phyloP scores from a whole-genome alignment of 2,888 invertebrate species.

The Pyralis farinalis region DNA sequence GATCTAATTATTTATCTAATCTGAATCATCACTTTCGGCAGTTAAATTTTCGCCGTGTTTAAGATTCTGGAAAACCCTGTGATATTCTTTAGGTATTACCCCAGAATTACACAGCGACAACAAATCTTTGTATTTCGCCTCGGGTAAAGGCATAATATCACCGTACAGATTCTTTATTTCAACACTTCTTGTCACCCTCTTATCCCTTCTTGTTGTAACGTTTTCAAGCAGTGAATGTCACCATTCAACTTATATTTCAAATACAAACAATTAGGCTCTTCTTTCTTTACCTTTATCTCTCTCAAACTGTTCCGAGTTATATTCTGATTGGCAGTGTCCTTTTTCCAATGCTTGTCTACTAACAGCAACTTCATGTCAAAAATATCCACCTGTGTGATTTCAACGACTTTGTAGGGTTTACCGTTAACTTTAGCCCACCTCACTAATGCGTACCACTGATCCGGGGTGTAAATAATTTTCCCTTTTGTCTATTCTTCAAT shows the following conservation, averaged over 20 bases:
- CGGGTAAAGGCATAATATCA: slow-evolving; percentile 9
- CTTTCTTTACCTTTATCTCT: slow-evolving; percentile 4
- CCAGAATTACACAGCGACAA: slow-evolving; percentile 9
- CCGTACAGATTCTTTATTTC: slow-evolving; percentile 8
- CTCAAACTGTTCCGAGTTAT: slow-evolving; percentile 2
- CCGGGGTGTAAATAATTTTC: slow-evolving; percentile 6
- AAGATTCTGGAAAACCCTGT: slow-evolving; percentile 11
- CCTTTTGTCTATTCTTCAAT: slow-evolving; percentile 9
- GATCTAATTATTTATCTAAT: background rate
- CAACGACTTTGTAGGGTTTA: background rate
- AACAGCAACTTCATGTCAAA: slow-evolving; percentile 1
- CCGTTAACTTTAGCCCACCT: slow-evolving; percentile 8
- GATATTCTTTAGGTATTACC: slow-evolving; percentile 11
- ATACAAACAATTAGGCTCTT: slow-evolving; percentile 2
- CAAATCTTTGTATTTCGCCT: slow-evolving; percentile 12
- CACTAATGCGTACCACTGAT: slow-evolving; percentile 9
- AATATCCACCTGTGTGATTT: background rate
- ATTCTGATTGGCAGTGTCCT: slow-evolving; percentile 1
- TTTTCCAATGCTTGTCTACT: slow-evolving; percentile 1
- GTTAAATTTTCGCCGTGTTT: slow-evolving; percentile 8
- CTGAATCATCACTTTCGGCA: slow-evolving; percentile 3
- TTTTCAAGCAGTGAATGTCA: slow-evolving; percentile 1
- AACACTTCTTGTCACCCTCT: slow-evolving; percentile 7
- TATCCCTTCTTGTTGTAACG: slow-evolving; percentile 9
- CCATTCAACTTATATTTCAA: background rate